phyloP scores from a whole-genome alignment of 2,888 invertebrate species.

The Strigamia transsilvanica region DNA sequence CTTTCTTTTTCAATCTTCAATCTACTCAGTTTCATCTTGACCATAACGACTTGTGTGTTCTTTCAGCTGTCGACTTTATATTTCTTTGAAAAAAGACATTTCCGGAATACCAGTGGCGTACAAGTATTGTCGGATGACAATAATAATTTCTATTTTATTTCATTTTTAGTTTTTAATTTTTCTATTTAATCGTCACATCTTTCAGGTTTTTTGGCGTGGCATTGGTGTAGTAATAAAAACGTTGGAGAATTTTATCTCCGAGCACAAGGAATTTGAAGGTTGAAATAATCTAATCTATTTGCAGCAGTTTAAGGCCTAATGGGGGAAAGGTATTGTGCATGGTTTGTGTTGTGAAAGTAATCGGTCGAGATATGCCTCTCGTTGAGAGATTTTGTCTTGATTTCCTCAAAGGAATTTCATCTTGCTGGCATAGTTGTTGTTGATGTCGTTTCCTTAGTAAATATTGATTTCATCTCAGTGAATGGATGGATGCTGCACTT shows the following conservation, averaged over 20 bases:
- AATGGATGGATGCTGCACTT: too few species aligned
- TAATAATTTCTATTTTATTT: too few species aligned
- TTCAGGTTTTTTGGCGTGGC: not conserved
- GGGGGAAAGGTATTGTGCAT: constrained; percentile 11
- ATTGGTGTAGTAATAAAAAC: not conserved
- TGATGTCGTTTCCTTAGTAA: constrained; percentile 30
- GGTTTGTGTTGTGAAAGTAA: constrained; percentile 21
- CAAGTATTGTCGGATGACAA: too few species aligned
- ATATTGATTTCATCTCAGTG: constrained; percentile 12
- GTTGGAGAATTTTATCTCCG: not conserved
- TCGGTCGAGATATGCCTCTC: constrained; percentile 23
- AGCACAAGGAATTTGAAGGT: not conserved
- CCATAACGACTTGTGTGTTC: too few species aligned
- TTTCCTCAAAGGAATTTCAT: constrained; percentile 30
- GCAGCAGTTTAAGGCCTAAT: constrained; percentile 7
- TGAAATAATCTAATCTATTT: constrained; percentile 26
- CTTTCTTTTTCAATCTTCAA: too few species aligned
- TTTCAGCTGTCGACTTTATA: too few species aligned
- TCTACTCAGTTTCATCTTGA: too few species aligned
- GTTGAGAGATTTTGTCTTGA: not conserved
- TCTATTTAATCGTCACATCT: too few species aligned
- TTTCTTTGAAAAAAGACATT: too few species aligned
- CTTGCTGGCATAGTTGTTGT: constrained; percentile 14
- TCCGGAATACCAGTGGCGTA: too few species aligned
- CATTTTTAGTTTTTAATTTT: too few species aligned